Evolutionary conservation across 2,888 invertebrate species (phyloP).

Genomic region (Fragum whitleyi): DNA sequence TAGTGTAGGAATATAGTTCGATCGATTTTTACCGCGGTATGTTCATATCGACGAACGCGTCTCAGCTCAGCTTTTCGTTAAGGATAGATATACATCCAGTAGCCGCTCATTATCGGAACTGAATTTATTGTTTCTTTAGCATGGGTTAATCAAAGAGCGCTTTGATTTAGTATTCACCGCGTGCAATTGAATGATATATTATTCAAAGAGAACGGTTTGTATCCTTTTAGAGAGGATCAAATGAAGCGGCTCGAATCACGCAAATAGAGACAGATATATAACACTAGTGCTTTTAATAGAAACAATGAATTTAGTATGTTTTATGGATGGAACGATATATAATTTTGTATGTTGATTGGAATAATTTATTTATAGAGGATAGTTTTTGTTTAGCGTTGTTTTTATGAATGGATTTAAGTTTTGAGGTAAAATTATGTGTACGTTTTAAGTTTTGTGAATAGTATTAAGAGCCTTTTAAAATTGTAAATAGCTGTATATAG

Average conservation of each 20-base stretch:
- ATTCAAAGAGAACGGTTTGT: constrained; percentile 52
- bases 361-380: constrained; percentile 4
- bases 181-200: constrained; percentile 42
- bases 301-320: constrained; percentile 10
- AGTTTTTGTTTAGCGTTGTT: not conserved
- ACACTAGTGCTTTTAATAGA: constrained; percentile 9
- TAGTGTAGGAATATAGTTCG: constrained; percentile 14
- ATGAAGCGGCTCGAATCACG: not conserved
- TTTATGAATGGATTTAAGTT: not conserved
- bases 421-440: not conserved
- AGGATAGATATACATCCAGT: constrained; percentile 36
- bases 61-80: constrained; percentile 36
- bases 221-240: constrained; percentile 11
- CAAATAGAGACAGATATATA: constrained; percentile 6
- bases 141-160: constrained; percentile 58
- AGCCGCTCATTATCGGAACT: constrained; percentile 31
- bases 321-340: constrained; percentile 1
- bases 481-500: constrained; percentile 28
- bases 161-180: constrained; percentile 45
- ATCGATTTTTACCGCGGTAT: constrained; percentile 56
- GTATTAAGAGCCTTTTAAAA: not conserved
- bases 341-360: not conserved
- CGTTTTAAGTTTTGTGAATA: not conserved
- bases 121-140: constrained; percentile 59
- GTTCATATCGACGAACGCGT: constrained; percentile 33